These are phyloP conservation scores for Furcifer pardalis DNA, from an alignment of 2,797 vertebrate genomes.

Conservation along the genomic window DNA sequence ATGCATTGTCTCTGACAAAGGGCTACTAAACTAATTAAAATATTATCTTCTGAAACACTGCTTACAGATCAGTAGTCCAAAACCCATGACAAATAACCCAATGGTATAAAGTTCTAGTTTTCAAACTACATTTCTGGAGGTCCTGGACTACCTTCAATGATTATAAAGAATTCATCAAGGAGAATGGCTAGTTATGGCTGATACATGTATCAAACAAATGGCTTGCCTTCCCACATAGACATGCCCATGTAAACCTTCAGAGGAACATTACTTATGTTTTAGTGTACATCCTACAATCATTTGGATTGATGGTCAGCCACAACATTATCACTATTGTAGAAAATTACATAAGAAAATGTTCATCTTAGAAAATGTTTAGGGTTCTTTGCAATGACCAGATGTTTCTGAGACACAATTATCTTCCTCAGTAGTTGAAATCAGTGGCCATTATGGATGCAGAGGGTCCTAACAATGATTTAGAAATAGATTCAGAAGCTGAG, in stretches of 20 bases:
- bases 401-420: too few relatives aligned
- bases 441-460: too few relatives aligned
- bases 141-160: background rate
- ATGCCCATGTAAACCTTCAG: background rate
- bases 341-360: too few relatives aligned
- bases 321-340: too few relatives aligned
- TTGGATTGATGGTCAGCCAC: too few relatives aligned
- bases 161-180: background rate
- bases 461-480: too few relatives aligned
- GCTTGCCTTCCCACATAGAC: too few relatives aligned
- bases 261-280: background rate
- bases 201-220: background rate
- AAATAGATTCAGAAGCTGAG: too few relatives aligned
- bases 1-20: background rate
- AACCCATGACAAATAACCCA: background rate
- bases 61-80: slow-evolving; percentile 1
- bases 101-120: background rate
- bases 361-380: too few relatives aligned
- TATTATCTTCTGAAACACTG: background rate
- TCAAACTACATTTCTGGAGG: background rate
- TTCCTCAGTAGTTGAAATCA: too few relatives aligned
- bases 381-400: too few relatives aligned
- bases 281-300: too few relatives aligned
- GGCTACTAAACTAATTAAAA: background rate
- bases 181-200: background rate